Evolutionary conservation across 2,113 vertebrate genomes (phyloP), one percentile per base, ranked within the genome.

Genomic region (Apaloderma vittatum): DNA sequence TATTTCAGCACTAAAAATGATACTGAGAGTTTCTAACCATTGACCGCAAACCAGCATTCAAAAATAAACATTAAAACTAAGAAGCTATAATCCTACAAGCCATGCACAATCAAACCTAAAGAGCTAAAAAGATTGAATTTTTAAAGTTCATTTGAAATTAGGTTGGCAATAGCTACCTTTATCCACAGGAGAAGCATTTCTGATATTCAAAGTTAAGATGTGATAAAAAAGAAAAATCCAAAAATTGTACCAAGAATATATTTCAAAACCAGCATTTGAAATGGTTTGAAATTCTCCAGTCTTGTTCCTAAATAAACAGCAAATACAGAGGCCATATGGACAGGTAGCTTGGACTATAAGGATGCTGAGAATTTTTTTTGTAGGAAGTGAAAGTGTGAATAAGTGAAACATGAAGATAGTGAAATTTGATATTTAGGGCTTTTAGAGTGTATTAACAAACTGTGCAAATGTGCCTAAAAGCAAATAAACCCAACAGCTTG

Each of bases 41-140:
- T 93, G 96, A 95, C 90, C 90, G 81, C 95, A 94, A 92, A 77
- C 37, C 59, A 90, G 63, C 70, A 94, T 96, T 96, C 80, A 84
- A 91, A 93, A 97, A 92, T 55, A 95, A 74, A 78, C 54, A 86
- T 95, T 90, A 92, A 96, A 93, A 76, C 86, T 94, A 66, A 96
- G 94, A 95, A 93, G 63, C 57, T 96, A 92, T 96, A 97, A 97
- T 97, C 94, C 87, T 66, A 94, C 91, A 89, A 92, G 37, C 73
- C 87, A 59, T 66, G 57, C 73, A 92, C 68, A 88, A 77, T 94
- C 92, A 97, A 95, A 96, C 36, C 86, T 91, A 93, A 86, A 72
- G 26, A 89, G 62, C 43, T 95, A 71, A 95, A 96, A 96, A 92
- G 86, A 92, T 9, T 75, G 88, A 52, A 92, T 82, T 94, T 95